These are phyloP conservation scores for Parazoanthus darwini DNA, from an alignment of 92 coral and sea anemone genomes.

Conservation along the genomic window DNA sequence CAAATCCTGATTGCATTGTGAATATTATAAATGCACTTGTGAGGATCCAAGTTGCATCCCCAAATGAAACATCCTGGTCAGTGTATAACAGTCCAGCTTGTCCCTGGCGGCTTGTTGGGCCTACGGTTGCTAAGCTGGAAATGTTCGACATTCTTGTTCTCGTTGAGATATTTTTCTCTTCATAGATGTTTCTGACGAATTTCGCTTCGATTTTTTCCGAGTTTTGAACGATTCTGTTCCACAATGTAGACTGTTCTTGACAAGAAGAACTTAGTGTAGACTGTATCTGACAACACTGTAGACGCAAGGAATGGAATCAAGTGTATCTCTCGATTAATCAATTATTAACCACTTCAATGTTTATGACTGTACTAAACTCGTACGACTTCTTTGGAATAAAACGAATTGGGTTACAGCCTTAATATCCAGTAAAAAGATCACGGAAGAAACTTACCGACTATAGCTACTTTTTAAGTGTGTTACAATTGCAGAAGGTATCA, in stretches of 20 bases:
- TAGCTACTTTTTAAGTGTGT: too few relatives aligned
- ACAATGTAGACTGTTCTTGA: neutral
- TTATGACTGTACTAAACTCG: too few relatives aligned
- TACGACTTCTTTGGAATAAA: too few relatives aligned
- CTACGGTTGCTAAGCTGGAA: neutral
- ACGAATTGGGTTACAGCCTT: too few relatives aligned
- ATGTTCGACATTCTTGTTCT: neutral
- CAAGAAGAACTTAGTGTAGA: neutral
- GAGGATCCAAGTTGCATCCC: constrained; percentile 74
- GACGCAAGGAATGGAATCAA: too few relatives aligned
- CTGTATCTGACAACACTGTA: neutral
- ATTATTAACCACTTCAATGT: too few relatives aligned
- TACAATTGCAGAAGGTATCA: neutral
- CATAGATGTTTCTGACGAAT: neutral
- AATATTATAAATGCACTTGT: constrained; percentile 74
- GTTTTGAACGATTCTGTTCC: neutral
- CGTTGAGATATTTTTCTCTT: neutral
- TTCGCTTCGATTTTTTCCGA: neutral
- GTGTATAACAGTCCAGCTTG: constrained; percentile 21
- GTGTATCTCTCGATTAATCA: too few relatives aligned
- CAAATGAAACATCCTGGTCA: constrained; percentile 17
- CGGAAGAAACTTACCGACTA: too few relatives aligned
- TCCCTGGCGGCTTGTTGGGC: neutral
- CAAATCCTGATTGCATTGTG: constrained; percentile 81
- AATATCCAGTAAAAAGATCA: too few relatives aligned